Base-by-base conservation (phyloP, 2,113 vertebrate species). In the Aptenodytes patagonicus region DNA sequence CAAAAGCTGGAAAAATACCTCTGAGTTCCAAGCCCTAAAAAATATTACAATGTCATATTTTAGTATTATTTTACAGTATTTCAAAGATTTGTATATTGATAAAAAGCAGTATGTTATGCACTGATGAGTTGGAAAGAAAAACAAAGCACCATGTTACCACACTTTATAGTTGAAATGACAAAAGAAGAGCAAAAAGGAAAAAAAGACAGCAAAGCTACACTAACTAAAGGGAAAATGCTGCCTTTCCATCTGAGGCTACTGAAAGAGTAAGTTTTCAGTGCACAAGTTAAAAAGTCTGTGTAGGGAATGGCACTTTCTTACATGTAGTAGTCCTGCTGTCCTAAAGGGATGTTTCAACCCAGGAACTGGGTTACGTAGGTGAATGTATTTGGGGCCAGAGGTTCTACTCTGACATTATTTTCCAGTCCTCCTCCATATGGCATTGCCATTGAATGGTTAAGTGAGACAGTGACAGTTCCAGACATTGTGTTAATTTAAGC, bases 281-380 rank as follows among this genome's bases (percentile, higher is more conserved):
- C 19, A 66, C 10, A 57, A 28, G 6, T 77, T 62, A 13, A 73
- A 55, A 86, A 54, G 26, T 40, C 47, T n/a, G 4, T 40, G 5
- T 22, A 66, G 11, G 15, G 6, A 60, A 60, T 57, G 47, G 4
- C 25, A n/a, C 14, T 83, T 77, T 20, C 34, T 70, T 70, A 9
- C 13, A 11, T 9, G 3, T 7, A 44, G 16, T 24, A 58, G 10
- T 62, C 32, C 17, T 66, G 17, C 15, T 94, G 11, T 58, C 47
- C 34, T 62, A 47, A 73, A 58, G 9, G 16, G 9, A 17, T 80
- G 4, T 61, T 34, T 92, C 26, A 83, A 22, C 7, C 7, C 31
- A 44, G 24, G 10, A 81, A 38, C 10, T 46, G 10, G 4, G 1
- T 36, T 76, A 46, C 0, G 0, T 9, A 61, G 11, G 19, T 60